Percentiles rank a stretch among this genome's conserved stretches.
phyloP scores from a whole-genome alignment of 2,888 invertebrate species.

The Eupithecia subfuscata region DNA sequence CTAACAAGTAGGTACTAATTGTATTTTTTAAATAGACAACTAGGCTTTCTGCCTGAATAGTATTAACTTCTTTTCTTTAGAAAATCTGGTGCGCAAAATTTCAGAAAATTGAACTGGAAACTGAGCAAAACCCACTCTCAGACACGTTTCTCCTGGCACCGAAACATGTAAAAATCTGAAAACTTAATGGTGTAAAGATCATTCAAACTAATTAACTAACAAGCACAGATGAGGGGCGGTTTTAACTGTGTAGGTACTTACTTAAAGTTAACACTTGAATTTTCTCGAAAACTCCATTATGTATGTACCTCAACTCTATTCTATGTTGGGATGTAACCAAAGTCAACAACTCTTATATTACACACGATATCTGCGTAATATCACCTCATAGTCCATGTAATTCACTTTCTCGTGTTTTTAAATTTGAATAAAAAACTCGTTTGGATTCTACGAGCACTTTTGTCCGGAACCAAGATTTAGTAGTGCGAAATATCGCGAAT shows the following conservation, averaged over 20 bases:
- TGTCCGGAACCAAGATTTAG: constrained; percentile 51
- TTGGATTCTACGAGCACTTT: constrained; percentile 57
- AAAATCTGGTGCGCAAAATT: background rate
- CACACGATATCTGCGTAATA: constrained; percentile 44
- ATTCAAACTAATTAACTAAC: background rate
- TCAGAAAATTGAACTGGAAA: background rate
- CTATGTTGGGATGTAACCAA: constrained; percentile 13
- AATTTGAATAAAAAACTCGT: constrained; percentile 69
- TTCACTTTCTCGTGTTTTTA: constrained; percentile 66
- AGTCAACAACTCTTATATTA: constrained; percentile 26
- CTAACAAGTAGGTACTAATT: too few relatives aligned
- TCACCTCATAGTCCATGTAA: constrained; percentile 46
- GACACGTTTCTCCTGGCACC: background rate
- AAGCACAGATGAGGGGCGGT: background rate
- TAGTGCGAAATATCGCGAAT: constrained; percentile 45
- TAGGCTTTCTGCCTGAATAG: too few relatives aligned
- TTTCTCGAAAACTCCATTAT: constrained; percentile 17
- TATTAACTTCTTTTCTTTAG: too few relatives aligned
- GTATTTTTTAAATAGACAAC: too few relatives aligned
- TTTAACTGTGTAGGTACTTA: background rate
- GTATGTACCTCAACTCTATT: background rate
- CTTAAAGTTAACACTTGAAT: background rate
- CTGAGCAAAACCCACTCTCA: background rate
- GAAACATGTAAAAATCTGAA: background rate
- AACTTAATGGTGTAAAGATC: background rate